phyloP scores from a whole-genome alignment of 2,797 vertebrate species.

The Pseudopleuronectes americanus region DNA sequence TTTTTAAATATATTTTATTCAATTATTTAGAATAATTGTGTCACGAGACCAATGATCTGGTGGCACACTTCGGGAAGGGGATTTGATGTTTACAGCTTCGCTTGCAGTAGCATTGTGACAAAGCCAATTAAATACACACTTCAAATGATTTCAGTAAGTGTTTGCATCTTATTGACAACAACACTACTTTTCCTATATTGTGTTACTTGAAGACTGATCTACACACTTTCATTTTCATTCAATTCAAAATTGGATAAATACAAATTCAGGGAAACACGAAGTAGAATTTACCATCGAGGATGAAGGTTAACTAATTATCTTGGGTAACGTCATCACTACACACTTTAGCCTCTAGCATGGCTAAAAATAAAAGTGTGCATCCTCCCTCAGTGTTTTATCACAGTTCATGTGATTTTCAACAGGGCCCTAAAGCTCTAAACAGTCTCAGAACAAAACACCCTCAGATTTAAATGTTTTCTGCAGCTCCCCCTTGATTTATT shows the following conservation, averaged over 20 bases:
- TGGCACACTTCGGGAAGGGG: not conserved
- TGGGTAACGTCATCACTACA: not conserved
- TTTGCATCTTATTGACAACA: not conserved
- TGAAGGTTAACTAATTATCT: not conserved
- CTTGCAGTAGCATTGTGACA: no score
- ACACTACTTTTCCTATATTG: not conserved
- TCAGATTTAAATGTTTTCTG: not conserved
- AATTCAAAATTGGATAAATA: not conserved
- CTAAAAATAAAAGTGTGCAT: constrained; percentile 5
- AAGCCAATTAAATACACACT: not conserved
- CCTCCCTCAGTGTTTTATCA: not conserved
- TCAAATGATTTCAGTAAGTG: not conserved
- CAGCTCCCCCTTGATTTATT: constrained; percentile 23
- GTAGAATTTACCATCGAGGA: not conserved
- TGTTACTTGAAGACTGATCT: not conserved
- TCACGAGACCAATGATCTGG: not conserved
- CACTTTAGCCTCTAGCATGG: not conserved
- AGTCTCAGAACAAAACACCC: constrained; percentile 2
- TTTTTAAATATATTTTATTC: no score
- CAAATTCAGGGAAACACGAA: not conserved
- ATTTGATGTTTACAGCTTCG: not conserved
- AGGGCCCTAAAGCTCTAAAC: not conserved
- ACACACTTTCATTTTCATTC: no score
- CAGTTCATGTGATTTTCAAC: constrained; percentile 4
- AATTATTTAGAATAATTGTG: no score